These are phyloP conservation scores for Ceratothoa steindachneri DNA, from an alignment of 2,888 invertebrate species.

Conservation along the genomic window DNA sequence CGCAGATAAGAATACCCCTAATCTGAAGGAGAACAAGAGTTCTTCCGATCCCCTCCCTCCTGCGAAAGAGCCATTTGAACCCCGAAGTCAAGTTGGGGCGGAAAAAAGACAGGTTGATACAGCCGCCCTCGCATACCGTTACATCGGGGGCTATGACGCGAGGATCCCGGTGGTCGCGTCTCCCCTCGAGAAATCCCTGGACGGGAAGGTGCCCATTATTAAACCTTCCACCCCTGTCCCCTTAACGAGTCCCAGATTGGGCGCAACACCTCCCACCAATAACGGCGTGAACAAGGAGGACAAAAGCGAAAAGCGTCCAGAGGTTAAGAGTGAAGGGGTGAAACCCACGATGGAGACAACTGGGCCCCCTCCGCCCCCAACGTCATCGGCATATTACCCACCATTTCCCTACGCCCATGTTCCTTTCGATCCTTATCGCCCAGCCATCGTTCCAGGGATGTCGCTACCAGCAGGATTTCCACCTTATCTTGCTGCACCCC, in stretches of 20 bases:
- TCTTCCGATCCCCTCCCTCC: slow-evolving; percentile 21
- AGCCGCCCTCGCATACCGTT: slow-evolving; percentile 29
- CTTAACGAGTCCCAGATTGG: slow-evolving; percentile 40
- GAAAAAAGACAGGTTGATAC: slow-evolving; percentile 26
- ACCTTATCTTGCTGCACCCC: slow-evolving; percentile 21
- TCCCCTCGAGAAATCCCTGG: slow-evolving; percentile 26
- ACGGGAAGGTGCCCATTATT: slow-evolving; percentile 18
- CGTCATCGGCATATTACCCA: slow-evolving; percentile 36
- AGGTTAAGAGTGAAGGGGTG: slow-evolving; percentile 38
- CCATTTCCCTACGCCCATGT: slow-evolving; percentile 27
- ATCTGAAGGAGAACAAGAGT: slow-evolving; percentile 22
- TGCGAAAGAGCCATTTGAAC: slow-evolving; percentile 24
- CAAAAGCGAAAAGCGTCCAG: slow-evolving; percentile 20
- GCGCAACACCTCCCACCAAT: slow-evolving; percentile 27
- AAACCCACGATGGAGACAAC: slow-evolving; percentile 44
- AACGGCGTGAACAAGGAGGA: slow-evolving; percentile 20
- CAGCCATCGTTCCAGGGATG: slow-evolving; percentile 28
- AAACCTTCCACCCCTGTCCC: slow-evolving; percentile 36
- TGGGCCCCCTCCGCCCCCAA: slow-evolving; percentile 41
- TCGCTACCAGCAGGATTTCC: slow-evolving; percentile 30
- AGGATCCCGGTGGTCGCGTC: slow-evolving; percentile 22
- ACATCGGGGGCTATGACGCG: slow-evolving; percentile 20
- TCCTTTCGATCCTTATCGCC: slow-evolving; percentile 31
- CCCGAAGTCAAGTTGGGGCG: slow-evolving; percentile 18
- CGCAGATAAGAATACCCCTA: slow-evolving; percentile 22